Evolutionary conservation across 2,797 vertebrate genomes (phyloP).

Genomic region (Pagetopsis macropterus): DNA sequence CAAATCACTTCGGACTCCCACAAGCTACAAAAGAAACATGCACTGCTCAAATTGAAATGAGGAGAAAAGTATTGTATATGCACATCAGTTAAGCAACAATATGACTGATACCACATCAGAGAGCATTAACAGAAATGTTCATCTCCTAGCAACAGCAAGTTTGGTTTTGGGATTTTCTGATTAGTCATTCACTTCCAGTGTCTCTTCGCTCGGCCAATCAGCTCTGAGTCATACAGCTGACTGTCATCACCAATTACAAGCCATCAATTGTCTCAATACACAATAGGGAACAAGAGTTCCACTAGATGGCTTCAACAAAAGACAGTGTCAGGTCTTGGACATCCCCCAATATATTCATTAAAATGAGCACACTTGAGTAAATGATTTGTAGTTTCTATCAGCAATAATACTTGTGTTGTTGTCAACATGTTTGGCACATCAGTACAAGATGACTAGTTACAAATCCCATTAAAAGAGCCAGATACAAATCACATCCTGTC

Average conservation of each 20-base stretch:
- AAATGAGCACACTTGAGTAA: neutral
- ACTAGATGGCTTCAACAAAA: constrained; percentile 23
- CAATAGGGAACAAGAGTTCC: constrained; percentile 35
- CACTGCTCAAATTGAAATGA: constrained; percentile 18
- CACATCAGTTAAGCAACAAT: constrained; percentile 10
- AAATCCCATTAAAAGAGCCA: neutral
- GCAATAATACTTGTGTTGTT: neutral
- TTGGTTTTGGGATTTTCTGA: constrained; percentile 7
- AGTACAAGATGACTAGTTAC: neutral
- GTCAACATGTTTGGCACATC: constrained; percentile 1
- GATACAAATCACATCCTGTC: constrained; percentile 6
- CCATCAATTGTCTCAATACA: constrained; percentile 30
- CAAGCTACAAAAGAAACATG: constrained; percentile 25
- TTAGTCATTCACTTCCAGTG: constrained; percentile 2
- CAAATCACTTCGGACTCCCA: constrained; percentile 39
- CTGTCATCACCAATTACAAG: constrained; percentile 25
- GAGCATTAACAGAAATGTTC: constrained; percentile 13
- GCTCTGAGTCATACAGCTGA: constrained; percentile 38
- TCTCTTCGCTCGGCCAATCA: constrained; percentile 17
- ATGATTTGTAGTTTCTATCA: constrained; percentile 10
- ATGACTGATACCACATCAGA: constrained; percentile 5
- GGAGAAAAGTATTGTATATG: neutral
- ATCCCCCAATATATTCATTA: constrained; percentile 12
- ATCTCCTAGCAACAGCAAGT: neutral
- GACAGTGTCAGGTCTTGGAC: neutral